These are phyloP conservation scores for Callosobruchus maculatus DNA, from an alignment of 2,888 invertebrate species.

Conservation along the genomic window DNA sequence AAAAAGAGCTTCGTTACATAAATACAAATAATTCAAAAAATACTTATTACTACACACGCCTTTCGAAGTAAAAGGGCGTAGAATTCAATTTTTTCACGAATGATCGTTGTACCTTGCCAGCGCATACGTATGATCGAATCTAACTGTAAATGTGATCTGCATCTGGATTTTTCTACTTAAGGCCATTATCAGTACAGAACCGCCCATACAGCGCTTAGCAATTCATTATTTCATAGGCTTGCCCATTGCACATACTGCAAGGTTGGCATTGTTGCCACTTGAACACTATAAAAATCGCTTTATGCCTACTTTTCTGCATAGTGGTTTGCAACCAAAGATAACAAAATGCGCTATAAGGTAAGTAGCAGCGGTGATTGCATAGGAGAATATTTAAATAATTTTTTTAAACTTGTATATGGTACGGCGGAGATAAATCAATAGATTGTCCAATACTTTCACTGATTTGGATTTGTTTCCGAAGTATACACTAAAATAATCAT, in stretches of 20 bases:
- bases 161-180: not conserved
- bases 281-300: not conserved
- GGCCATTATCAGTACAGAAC: not conserved
- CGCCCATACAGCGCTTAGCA: not conserved
- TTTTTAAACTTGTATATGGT: too few relatives aligned
- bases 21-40: too few relatives aligned
- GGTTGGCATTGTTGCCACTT: conserved; percentile 12
- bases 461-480: too few relatives aligned
- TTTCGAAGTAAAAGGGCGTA: too few relatives aligned
- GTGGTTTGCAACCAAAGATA: not conserved
- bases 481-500: too few relatives aligned
- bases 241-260: conserved; percentile 15
- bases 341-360: conserved; percentile 30
- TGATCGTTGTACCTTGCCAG: not conserved
- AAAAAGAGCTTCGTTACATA: too few relatives aligned
- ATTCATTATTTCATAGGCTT: conserved; percentile 11
- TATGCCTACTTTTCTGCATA: not conserved
- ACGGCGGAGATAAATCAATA: too few relatives aligned
- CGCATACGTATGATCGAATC: not conserved
- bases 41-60: too few relatives aligned
- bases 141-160: conserved; percentile 1
- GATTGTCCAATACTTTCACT: too few relatives aligned
- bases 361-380: conserved; percentile 3
- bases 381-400: too few relatives aligned
- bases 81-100: too few relatives aligned